Base-by-base conservation (phyloP, 23 tunicate genomes). In the Clavelina lepadiformis region DNA sequence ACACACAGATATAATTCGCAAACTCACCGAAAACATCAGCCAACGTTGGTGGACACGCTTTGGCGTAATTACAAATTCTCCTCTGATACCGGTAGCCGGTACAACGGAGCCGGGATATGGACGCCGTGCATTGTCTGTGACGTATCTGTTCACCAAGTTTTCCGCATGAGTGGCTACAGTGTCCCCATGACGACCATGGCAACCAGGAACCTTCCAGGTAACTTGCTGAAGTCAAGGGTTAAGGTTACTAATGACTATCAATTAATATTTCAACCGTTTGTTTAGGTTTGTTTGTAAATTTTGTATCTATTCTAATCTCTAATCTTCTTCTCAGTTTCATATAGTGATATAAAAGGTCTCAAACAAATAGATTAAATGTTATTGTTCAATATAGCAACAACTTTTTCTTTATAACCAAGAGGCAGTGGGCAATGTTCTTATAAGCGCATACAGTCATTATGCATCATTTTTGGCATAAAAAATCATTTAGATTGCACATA, bases 91-190 rank as follows among this genome's bases (percentile, higher is more conserved):
- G 57, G 20, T 67, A 56, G 11, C 67, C 79, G 7, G 77, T 51
- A 31, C 85, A 86, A 13, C 20, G 35, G 5, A 33, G 65, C 18
- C 0, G 3, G 25, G 51, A 24, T 23, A 45, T 6, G 2, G 32
- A 22, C 5, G 49, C 35, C 29, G 18, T 11, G 23, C 64, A 55
- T 11, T n/a, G 35, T 6, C 95, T 63, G 44, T 27, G 71, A 28
- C 89, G 31, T 26, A 11, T 58, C 59, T 72, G 78, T 27, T 58
- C 68, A 33, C 91, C 91, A 3, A 36, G 24, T 6, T 52, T 37
- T 47, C 91, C 95, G 36, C 95, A 86, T 26, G 80, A 29, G 35
- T 66, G 80, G 36, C 80, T 72, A 33, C 95, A 86, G n/a, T 37
- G 51, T 29, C 80, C 74, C 95, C 95, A 86, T 18, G 2, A 38